Evolutionary conservation across 2,888 invertebrate species (phyloP).

Genomic region (Platycnemis pennipes): DNA sequence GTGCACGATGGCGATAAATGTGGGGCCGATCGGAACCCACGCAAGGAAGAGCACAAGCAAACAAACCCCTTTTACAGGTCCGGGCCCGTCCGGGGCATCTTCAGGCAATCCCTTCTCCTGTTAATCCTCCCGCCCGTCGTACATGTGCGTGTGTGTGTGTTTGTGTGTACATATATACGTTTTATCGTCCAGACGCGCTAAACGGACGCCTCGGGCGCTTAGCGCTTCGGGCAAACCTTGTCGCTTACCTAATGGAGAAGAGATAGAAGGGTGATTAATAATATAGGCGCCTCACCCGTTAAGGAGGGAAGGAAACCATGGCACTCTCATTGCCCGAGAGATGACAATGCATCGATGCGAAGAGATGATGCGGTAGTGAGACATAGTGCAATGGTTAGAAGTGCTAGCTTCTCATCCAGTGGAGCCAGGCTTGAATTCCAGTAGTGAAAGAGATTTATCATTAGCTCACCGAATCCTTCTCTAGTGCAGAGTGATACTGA

Average conservation of each 20-base stretch:
- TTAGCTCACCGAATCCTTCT: too few species aligned
- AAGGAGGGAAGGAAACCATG: neutral
- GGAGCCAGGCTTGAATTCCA: too few species aligned
- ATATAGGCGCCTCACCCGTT: neutral
- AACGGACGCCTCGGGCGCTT: neutral
- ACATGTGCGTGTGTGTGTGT: neutral
- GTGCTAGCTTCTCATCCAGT: too few species aligned
- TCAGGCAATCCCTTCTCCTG: neutral
- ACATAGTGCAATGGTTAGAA: too few species aligned
- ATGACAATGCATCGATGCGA: neutral
- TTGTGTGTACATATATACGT: neutral
- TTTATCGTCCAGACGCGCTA: neutral
- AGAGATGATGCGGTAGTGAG: neutral
- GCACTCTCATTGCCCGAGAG: neutral
- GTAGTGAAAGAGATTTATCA: too few species aligned
- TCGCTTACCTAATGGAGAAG: neutral
- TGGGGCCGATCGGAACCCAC: neutral
- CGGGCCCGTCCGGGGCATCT: neutral
- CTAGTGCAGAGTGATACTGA: too few species aligned
- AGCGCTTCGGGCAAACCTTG: neutral
- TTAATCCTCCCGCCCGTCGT: too few species aligned
- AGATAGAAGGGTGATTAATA: conserved; percentile 14
- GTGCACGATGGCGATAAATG: neutral
- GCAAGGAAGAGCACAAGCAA: too few species aligned
- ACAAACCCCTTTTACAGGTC: neutral